Conservation (phyloP, 2,797 vertebrate genomes). For the Onychomys arenicola region DNA sequence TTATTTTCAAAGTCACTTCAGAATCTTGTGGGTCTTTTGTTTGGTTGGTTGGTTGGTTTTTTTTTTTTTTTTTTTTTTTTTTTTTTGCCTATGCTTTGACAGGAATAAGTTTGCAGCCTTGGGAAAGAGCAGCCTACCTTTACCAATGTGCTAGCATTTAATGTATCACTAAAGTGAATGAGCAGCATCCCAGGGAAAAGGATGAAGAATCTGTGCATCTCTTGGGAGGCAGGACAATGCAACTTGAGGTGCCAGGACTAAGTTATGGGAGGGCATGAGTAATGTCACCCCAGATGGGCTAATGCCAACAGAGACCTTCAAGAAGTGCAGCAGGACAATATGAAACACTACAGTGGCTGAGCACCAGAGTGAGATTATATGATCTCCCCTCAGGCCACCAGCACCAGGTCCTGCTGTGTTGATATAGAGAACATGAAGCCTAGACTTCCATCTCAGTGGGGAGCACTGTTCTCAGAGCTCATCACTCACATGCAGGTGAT, state of each 20-base stretch:
- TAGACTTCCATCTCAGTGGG: neutral
- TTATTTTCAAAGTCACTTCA: neutral
- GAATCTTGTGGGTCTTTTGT: neutral
- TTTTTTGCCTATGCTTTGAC: neutral
- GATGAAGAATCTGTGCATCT: neutral
- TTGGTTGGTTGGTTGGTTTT: neutral
- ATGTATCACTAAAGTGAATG: neutral
- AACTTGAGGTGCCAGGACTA: neutral
- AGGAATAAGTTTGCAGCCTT: neutral
- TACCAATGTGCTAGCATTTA: too few species aligned
- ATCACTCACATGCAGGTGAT: conserved; percentile 39
- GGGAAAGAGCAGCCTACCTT: neutral
- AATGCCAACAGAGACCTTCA: neutral
- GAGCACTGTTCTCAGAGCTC: neutral
- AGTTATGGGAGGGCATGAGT: neutral
- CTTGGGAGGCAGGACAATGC: neutral
- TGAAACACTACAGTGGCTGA: neutral
- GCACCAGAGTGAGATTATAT: neutral
- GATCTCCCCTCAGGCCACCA: neutral
- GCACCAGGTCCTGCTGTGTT: neutral
- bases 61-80: too few species aligned
- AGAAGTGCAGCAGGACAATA: neutral
- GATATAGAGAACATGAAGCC: neutral
- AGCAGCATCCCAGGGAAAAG: neutral
- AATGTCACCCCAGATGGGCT: neutral